Percentiles rank a stretch among this genome's conserved stretches.
Conservation (phyloP, 2,888 invertebrate genomes). For the Drosophila fulvimacula region DNA sequence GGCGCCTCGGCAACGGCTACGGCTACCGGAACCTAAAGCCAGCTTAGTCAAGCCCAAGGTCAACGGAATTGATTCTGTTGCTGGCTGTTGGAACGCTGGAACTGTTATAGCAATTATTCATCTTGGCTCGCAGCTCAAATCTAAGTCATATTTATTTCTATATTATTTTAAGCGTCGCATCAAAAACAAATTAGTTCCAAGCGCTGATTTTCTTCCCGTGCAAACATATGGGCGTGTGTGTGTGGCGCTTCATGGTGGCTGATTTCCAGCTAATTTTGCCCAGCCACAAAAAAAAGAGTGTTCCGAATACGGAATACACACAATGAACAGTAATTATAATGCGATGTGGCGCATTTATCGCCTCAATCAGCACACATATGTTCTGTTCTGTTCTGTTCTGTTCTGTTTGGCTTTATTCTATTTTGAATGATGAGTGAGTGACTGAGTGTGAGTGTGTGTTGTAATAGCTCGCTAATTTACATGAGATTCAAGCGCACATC, state of each 20-base stretch:
- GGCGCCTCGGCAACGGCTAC: slow-evolving; percentile 40
- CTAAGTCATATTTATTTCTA: slow-evolving; percentile 66
- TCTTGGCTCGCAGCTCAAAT: slow-evolving; percentile 48
- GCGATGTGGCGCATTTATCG: slow-evolving; percentile 76
- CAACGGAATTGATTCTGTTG: slow-evolving; percentile 26
- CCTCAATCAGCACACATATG: slow-evolving; percentile 71
- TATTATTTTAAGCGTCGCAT: slow-evolving; percentile 72
- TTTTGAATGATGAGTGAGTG: slow-evolving; percentile 18
- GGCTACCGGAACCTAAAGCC: slow-evolving; percentile 47
- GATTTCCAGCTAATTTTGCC: slow-evolving; percentile 75
- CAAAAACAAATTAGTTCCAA: slow-evolving; percentile 79
- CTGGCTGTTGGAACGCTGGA: slow-evolving; percentile 45
- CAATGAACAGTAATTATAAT: slow-evolving; percentile 73
- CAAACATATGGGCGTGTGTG: slow-evolving; percentile 19
- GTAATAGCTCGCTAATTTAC: slow-evolving; percentile 72
- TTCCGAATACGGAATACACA: slow-evolving; percentile 55
- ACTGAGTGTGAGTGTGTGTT: slow-evolving; percentile 16
- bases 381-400: slow-evolving; percentile 49
- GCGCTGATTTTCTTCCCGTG: slow-evolving; percentile 69
- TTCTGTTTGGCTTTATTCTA: slow-evolving; percentile 19
- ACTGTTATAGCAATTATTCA: slow-evolving; percentile 75
- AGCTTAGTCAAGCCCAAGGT: slow-evolving; percentile 42
- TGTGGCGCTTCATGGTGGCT: slow-evolving; percentile 73
- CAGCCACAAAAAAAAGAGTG: slow-evolving; percentile 42
- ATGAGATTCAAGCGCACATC: slow-evolving; percentile 67